These are phyloP conservation scores for Ophion slaviceki DNA, from an alignment of 2,888 invertebrate genomes.

Conservation along the genomic window DNA sequence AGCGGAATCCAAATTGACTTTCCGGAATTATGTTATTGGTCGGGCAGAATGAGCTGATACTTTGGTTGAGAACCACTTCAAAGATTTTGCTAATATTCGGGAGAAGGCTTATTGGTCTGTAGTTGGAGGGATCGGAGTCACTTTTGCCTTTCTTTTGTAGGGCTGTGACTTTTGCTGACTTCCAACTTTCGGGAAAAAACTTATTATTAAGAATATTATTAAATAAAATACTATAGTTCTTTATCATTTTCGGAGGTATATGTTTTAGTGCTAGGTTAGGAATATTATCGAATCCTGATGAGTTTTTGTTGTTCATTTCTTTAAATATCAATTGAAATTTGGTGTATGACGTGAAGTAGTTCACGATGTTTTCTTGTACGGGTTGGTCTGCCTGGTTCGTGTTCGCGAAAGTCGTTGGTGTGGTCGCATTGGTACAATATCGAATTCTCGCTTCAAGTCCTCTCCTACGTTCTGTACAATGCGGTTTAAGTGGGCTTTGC, in stretches of 20 bases:
- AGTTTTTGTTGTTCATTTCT: no score
- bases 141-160: conserved; percentile 67
- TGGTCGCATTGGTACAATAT: background rate
- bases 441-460: conserved; percentile 34
- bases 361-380: background rate
- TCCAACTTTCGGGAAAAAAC: conserved; percentile 71
- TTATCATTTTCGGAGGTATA: conserved; percentile 21
- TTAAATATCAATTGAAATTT: no score
- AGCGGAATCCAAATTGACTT: conserved; percentile 71
- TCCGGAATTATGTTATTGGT: conserved; percentile 67
- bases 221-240: conserved; percentile 37
- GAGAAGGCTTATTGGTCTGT: conserved; percentile 69
- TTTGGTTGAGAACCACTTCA: conserved; percentile 68
- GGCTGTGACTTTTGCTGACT: conserved; percentile 68
- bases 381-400: conserved; percentile 5
- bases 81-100: conserved; percentile 72
- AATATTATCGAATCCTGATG: no score
- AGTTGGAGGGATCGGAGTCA: conserved; percentile 50
- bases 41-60: conserved; percentile 38
- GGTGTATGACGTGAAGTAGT: conserved; percentile 23
- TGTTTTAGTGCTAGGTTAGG: conserved; percentile 60
- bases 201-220: conserved; percentile 69
- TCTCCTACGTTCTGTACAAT: conserved; percentile 11
- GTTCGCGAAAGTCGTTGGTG: conserved; percentile 15
- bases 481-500: background rate